Evolutionary conservation across 2,888 invertebrate species (phyloP), one percentile per base, ranked within the genome.

Genomic region (Mythimna pallens): DNA sequence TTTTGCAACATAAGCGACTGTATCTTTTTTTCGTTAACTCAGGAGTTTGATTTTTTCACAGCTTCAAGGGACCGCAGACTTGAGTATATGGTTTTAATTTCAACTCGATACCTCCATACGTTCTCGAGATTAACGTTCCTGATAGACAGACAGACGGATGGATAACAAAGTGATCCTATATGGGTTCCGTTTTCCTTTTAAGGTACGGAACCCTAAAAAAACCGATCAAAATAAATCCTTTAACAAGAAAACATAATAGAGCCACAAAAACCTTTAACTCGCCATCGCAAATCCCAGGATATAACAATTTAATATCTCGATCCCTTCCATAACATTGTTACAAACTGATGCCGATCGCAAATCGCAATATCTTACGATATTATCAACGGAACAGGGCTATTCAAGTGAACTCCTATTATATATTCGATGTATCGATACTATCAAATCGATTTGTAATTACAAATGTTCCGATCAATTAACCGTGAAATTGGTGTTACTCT

Each of bases 291-390:
- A 89, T 85, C 85, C 82, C 75, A 73, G 82, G 79, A 84, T 84
- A 82, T 88, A 87, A 88, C 87, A 88, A 89, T 87, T 87, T 86
- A 87, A 87, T 87, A 84, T 79, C 81, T 64, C 79, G 75, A 82
- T 84, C 85, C 84, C 72, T 75, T 83, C 83, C 85, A 80, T 88
- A 88, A 87, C 83, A 87, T 85, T 86, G 83, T 87, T 86, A 86
- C 80, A 82, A 86, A 86, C 77, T 84, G 85, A 85, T 83, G 84
- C 82, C 83, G 82, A 86, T 83, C 79, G 86, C 70, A 76, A 76
- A 55, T 67, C 66, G 71, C 83, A 86, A 86, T 85, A 87, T 86
- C 85, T 85, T 75, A 84, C 83, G 82, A 86, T 80, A 84, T 88
- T 88, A 73, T 68, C 59, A 57, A 70, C 64, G 65, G 57, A 64